These are phyloP conservation scores for Hippocampus abdominalis DNA, from an alignment of 2,113 vertebrate species.

Conservation along the genomic window DNA sequence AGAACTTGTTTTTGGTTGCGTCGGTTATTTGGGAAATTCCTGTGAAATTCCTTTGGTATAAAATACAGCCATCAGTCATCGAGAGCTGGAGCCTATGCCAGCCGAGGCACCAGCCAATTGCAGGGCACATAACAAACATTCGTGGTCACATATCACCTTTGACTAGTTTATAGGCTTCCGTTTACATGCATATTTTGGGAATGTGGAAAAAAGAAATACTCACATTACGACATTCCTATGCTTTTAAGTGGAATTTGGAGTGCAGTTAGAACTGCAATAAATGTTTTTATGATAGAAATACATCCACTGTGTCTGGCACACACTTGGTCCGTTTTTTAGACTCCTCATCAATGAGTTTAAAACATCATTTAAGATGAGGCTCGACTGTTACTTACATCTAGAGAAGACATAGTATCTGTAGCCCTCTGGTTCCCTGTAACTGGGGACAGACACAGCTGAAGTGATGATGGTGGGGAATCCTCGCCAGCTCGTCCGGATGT, in stretches of 20 bases:
- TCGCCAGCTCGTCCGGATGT: constrained; percentile 74
- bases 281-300: constrained; percentile 16
- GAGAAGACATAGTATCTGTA: constrained; percentile 87
- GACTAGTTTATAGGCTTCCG: too few species aligned
- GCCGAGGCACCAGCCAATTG: too few species aligned
- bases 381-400: constrained; percentile 73
- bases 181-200: too few species aligned
- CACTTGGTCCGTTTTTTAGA: constrained; percentile 21
- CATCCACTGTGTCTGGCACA: constrained; percentile 20
- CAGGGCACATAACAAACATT: too few species aligned
- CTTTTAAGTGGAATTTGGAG: constrained; percentile 2
- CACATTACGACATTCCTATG: neutral
- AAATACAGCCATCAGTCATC: too few species aligned
- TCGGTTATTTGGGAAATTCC: neutral
- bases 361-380: neutral
- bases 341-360: constrained; percentile 8
- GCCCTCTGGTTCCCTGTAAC: constrained; percentile 71
- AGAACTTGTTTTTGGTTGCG: neutral
- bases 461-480: constrained; percentile 82
- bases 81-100: too few species aligned
- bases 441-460: constrained; percentile 83
- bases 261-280: neutral
- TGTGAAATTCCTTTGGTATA: neutral
- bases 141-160: too few species aligned
- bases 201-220: neutral